Evolutionary conservation across 2,113 vertebrate species (phyloP), one percentile per base, ranked within the genome.

Genomic region (human (Homo sapiens)): DNA sequence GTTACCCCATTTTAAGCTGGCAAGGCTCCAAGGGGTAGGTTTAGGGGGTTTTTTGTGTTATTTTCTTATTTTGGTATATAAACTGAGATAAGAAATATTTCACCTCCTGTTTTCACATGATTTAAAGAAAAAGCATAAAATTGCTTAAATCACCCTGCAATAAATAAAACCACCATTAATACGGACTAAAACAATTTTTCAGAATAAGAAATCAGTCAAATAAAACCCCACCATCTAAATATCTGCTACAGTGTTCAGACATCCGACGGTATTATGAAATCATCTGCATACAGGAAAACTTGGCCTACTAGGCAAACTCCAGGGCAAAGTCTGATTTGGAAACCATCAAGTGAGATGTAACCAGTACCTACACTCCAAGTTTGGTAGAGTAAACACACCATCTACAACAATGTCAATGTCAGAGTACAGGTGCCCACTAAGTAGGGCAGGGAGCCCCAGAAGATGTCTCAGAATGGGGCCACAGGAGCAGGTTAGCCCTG

Each of bases 51-150:
- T 17, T 23, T 10, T 20, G 6, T 70, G n/a, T 76, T 30, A 64
- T 7, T 30, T 38, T 25, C 1, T 8, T 45, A 40, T 35, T 12
- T 30, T 20, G 80, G 70, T 17, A 68, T 48, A 83, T 52, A 43
- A 57, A 59, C 45, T 27, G 55, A 94, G 14, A 5, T 0, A 50
- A 40, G 50, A 48, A 59, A 52, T 3, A 9, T 38, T 88, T n/a
- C 55, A 66, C 70, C 79, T 92, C 86, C 32, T 97, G 81, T 93
- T 85, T 94, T 45, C 85, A 64, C 30, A 43, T 0, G 4, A 81
- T 72, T 87, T 89, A 22, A 76, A 79, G 50, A 80, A 68, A 73
- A 94, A 85, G 38, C 45, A 91, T 43, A 93, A 66, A 95, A 92
- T 13, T 59, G 84, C 57, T 68, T 57, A 80, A 90, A 73, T 76